Conservation (phyloP, 2,113 vertebrate genomes). For the Galemys pyrenaicus region DNA sequence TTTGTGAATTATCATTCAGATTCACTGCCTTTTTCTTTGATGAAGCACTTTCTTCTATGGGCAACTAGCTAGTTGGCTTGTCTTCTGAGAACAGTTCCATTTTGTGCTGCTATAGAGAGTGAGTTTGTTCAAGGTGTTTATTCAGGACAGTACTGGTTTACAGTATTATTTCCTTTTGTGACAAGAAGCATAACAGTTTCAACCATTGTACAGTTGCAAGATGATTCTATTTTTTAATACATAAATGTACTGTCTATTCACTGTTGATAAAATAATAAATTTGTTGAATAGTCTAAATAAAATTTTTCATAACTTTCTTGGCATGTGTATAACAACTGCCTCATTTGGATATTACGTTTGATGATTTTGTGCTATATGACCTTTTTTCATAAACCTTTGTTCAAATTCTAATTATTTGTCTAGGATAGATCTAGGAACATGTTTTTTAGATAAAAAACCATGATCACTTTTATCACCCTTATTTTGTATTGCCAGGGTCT, state of each 20-base stretch:
- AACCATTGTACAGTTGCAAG: neutral
- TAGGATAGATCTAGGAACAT: neutral
- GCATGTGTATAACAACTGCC: neutral
- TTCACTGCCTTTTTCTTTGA: neutral
- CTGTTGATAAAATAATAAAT: neutral
- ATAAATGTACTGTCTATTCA: neutral
- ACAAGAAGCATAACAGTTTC: neutral
- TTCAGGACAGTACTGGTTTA: neutral
- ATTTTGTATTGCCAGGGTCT: neutral
- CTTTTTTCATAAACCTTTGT: neutral
- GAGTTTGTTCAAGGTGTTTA: neutral
- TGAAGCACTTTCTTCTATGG: neutral
- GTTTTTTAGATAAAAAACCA: neutral
- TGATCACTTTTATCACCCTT: neutral
- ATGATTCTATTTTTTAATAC: too few species aligned
- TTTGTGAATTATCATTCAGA: neutral
- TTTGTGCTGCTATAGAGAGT: neutral
- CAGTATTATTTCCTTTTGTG: neutral
- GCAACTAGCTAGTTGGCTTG: neutral
- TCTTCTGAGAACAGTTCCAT: neutral
- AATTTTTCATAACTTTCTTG: neutral
- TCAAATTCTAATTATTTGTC: neutral
- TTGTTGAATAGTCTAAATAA: neutral
- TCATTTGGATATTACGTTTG: neutral
- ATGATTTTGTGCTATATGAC: neutral